phyloP scores from a whole-genome alignment of 2,797 vertebrate species.

The Xerus rutilus region DNA sequence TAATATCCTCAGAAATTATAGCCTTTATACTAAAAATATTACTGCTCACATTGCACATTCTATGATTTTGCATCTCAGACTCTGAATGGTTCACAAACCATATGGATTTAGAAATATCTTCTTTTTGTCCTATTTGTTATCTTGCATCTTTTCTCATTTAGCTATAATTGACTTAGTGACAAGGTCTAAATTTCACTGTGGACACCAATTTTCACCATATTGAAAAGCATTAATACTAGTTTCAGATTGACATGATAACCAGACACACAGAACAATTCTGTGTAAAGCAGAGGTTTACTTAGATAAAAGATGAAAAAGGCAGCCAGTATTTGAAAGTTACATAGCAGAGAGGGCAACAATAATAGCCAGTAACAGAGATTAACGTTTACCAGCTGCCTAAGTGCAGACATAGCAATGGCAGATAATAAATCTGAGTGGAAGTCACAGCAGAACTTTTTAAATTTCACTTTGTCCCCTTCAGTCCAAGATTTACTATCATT shows the following conservation, averaged over 20 bases:
- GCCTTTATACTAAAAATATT: neutral
- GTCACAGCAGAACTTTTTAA: neutral
- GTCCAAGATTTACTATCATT: neutral
- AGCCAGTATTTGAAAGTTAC: neutral
- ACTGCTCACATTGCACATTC: neutral
- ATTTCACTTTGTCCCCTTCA: neutral
- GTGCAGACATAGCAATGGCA: neutral
- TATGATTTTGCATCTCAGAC: neutral
- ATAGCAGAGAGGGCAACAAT: neutral
- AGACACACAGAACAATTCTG: neutral
- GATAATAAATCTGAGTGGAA: neutral
- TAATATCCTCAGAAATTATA: neutral
- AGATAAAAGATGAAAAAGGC: neutral
- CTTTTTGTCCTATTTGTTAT: neutral
- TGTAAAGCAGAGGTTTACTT: neutral
- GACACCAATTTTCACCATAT: neutral
- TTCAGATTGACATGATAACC: neutral
- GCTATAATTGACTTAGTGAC: neutral
- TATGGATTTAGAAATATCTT: neutral
- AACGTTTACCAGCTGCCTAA: neutral
- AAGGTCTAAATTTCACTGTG: neutral
- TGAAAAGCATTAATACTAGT: neutral
- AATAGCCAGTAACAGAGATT: neutral
- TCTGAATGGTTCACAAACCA: neutral
- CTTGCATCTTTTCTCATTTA: neutral